Percentiles rank a stretch among this genome's conserved stretches.
These are phyloP conservation scores for Bubo blakistoni DNA, from an alignment of 2,113 vertebrate genomes.

Conservation along the genomic window DNA sequence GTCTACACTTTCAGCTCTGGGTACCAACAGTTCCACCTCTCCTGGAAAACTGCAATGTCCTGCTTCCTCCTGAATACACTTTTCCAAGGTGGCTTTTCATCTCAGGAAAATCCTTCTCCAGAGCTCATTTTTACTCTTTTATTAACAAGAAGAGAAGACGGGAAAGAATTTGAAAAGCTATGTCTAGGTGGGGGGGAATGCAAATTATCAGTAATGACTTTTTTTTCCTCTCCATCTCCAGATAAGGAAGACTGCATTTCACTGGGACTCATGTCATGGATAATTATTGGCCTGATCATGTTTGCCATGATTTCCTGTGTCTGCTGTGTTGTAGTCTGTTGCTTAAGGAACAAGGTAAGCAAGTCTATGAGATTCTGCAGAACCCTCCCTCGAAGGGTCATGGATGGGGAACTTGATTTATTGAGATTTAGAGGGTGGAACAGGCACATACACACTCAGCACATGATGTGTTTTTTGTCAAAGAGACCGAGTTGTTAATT, in stretches of 20 bases:
- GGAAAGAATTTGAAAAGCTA: background rate
- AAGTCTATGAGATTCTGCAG: background rate
- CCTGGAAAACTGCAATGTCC: background rate
- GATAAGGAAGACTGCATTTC: conserved; percentile 50
- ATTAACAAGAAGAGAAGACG: background rate
- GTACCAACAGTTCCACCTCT: background rate
- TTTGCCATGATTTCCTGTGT: conserved; percentile 30
- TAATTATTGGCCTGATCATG: conserved; percentile 45
- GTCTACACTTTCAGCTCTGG: background rate
- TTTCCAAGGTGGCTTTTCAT: background rate
- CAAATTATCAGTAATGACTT: background rate
- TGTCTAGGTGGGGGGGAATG: rapidly evolving
- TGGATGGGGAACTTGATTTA: background rate
- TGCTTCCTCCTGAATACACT: background rate
- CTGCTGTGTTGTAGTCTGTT: conserved; percentile 31
- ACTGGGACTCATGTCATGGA: conserved; percentile 47
- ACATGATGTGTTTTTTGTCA: background rate
- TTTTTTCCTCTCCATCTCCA: background rate
- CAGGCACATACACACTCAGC: background rate
- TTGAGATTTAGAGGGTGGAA: background rate
- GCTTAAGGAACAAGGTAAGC: conserved; percentile 70
- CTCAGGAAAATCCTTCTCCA: background rate
- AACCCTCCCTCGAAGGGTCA: background rate
- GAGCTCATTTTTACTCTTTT: background rate
- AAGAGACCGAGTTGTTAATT: background rate